Conservation (phyloP, 2,797 vertebrate genomes). For the Falco columbarius region DNA sequence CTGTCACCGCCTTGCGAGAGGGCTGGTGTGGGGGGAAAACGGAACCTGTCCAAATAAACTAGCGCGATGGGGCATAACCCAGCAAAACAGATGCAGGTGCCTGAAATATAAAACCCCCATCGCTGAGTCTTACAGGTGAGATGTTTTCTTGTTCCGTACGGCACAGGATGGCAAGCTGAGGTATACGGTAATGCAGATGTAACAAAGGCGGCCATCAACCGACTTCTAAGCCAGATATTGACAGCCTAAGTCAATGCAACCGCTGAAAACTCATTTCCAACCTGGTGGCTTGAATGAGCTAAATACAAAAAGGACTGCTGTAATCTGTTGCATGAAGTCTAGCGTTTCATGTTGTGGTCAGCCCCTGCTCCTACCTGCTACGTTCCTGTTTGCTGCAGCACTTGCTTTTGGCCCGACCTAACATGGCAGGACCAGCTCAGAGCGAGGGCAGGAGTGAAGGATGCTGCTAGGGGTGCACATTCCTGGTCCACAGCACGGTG, state of each 20-base stretch:
- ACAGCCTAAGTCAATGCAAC: background rate
- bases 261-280: background rate
- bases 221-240: background rate
- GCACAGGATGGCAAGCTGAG: accelerated
- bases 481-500: background rate
- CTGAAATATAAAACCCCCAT: background rate
- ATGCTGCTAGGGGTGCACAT: accelerated
- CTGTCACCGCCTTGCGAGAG: background rate
- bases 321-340: background rate
- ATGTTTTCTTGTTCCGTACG: background rate
- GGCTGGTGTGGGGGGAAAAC: background rate
- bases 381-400: background rate
- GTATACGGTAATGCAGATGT: background rate
- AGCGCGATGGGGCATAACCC: background rate
- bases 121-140: background rate
- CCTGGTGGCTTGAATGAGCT: background rate
- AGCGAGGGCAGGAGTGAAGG: background rate
- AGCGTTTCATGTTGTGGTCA: accelerated
- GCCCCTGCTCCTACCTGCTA: background rate
- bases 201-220: background rate
- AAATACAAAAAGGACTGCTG: background rate
- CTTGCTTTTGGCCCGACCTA: background rate
- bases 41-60: background rate
- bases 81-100: background rate
- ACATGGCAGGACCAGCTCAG: background rate